A percentile compares a stretch with the other conserved stretches of the same genome.
Evolutionary conservation across 2,888 invertebrate genomes (phyloP).

Genomic region (Anodontia alba): DNA sequence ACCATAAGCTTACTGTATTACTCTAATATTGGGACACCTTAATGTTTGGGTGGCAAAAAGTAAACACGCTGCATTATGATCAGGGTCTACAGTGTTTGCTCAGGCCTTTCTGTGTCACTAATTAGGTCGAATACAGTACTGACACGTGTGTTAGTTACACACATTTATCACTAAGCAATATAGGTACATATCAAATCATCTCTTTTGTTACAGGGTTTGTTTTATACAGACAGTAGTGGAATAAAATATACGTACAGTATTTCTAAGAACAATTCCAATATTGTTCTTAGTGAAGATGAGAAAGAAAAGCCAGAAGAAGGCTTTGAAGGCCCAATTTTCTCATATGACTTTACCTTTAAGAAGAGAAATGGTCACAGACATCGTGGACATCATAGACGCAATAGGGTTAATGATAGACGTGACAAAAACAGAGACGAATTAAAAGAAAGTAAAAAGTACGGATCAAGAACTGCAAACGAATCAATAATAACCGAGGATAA

Average conservation of each 20-base stretch:
- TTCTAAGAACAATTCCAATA: slow-evolving; percentile 18
- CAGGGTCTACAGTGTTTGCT: no score
- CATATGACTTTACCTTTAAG: slow-evolving; percentile 60
- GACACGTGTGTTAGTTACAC: no score
- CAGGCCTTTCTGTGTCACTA: no score
- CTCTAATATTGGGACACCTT: no score
- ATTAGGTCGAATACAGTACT: no score
- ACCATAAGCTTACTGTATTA: no score
- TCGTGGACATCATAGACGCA: not conserved
- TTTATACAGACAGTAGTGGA: slow-evolving; percentile 65
- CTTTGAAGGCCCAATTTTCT: slow-evolving; percentile 50
- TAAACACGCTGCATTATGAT: no score
- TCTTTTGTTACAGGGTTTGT: slow-evolving; percentile 63
- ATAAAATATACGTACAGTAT: slow-evolving; percentile 64
- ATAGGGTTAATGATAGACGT: not conserved
- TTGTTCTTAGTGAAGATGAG: not conserved
- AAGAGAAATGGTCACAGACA: slow-evolving; percentile 22
- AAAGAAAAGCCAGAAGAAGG: not conserved
- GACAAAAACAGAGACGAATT: slow-evolving; percentile 1
- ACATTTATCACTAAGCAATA: no score
- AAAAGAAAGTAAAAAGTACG: slow-evolving; percentile 5
- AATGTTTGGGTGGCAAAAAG: no score
- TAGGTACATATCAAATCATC: no score
- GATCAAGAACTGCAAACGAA: not conserved
- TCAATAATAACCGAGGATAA: not conserved